These are phyloP conservation scores for Dicerorhinus sumatrensis DNA, from an alignment of 2,113 vertebrate species.

Conservation along the genomic window DNA sequence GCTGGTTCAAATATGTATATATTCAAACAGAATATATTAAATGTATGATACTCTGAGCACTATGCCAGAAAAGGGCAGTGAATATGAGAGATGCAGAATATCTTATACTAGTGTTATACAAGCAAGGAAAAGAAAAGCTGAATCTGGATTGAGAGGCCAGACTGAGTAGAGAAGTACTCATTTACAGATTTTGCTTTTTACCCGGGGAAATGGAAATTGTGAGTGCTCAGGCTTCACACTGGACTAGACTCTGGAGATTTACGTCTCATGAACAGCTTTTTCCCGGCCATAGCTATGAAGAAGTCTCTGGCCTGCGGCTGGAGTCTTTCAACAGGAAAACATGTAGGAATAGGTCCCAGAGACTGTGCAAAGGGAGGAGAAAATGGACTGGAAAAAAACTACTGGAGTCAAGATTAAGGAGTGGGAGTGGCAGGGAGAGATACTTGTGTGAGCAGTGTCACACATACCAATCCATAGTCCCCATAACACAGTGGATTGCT, in stretches of 20 bases:
- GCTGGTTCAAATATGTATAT: not conserved
- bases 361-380: not conserved
- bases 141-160: not conserved
- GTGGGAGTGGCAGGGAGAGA: not conserved
- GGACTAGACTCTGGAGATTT: not conserved
- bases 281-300: not conserved
- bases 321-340: not conserved
- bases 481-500: not conserved
- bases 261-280: not conserved
- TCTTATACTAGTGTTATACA: not conserved
- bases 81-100: not conserved
- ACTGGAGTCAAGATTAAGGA: not conserved
- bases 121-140: not conserved
- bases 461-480: too few relatives aligned
- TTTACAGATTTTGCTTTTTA: not conserved
- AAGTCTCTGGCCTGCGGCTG: not conserved
- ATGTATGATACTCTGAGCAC: not conserved
- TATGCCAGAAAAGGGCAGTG: not conserved
- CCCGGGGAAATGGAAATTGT: not conserved
- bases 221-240: not conserved
- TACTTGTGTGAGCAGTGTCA: not conserved
- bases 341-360: not conserved
- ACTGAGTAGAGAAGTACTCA: not conserved
- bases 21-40: not conserved
- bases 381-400: not conserved